phyloP scores from a whole-genome alignment of 1,140 invertebrate species.

The Andrena cerasifolii region DNA sequence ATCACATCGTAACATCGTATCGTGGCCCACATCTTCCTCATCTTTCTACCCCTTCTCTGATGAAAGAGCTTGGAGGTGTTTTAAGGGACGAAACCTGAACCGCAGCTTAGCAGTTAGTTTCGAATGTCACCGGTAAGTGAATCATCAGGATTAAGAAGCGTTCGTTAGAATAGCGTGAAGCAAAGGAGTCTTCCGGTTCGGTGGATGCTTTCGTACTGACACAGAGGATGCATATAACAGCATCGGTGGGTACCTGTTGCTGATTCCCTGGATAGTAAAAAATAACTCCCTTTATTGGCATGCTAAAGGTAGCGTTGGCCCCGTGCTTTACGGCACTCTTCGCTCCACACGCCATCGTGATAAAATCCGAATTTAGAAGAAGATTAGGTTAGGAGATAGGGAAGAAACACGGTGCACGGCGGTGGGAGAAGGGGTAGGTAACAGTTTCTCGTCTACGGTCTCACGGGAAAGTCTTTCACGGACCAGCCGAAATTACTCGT shows the following conservation, averaged over 20 bases:
- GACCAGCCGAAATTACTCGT: conserved; percentile 39
- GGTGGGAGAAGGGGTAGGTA: not conserved
- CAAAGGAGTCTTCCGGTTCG: not conserved
- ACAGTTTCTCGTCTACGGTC: not conserved
- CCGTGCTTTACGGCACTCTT: not conserved
- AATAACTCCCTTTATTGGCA: not conserved
- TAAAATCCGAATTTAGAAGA: not conserved
- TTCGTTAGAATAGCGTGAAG: not conserved
- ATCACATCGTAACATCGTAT: not conserved
- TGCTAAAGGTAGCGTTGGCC: not conserved
- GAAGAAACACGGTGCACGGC: not conserved
- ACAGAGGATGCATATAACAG: not conserved
- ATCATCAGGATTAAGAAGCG: not conserved
- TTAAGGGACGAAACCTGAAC: not conserved
- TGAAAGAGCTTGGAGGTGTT: too few species aligned
- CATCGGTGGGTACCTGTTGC: conserved; percentile 36
- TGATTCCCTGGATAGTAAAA: not conserved
- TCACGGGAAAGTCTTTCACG: not conserved
- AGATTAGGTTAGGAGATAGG: too few species aligned
- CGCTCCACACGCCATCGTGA: too few species aligned
- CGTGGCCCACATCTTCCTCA: not conserved
- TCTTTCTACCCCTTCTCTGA: not conserved
- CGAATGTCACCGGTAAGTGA: not conserved
- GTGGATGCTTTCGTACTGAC: not conserved
- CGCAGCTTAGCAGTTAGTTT: too few species aligned